Evolutionary conservation across 2,797 vertebrate species (phyloP), one percentile per base, ranked within the genome.

Genomic region (Leucoraja ocellata): DNA sequence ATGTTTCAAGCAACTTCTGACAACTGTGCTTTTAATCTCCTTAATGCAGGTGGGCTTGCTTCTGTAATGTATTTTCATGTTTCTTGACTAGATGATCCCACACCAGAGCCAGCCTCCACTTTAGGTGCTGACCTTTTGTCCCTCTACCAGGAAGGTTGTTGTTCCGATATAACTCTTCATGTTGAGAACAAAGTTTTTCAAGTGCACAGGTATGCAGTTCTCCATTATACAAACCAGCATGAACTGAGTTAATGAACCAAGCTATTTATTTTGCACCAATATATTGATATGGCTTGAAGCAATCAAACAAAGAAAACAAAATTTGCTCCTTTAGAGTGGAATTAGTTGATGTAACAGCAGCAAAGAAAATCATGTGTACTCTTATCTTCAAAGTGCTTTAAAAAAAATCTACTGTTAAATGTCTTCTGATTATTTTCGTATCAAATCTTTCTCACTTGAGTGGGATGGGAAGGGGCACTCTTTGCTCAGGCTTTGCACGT

Each of bases 91-190:
- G 90, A 28, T 28, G 94, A 94, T 92, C 95, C 81, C 94, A 94
- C 94, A 93, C 94, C 96, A 77, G 97, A 98, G 95, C 95, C 97
- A 13, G 97, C 97, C 10, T 98, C 98, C 93, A 95, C 95, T 10
- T 97, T 99, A 25, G 98, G 98, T 93, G 97, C 97, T 94, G 98
- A 98, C 93, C 95, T 99, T 94, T 65, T 99, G 95, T 96, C 96
- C 94, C 96, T 99, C 93, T 98, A 98, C 94, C 94, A 96, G 95
- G 96, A 96, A 14, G 95, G 95, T 77, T 96, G 95, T 95, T 97
- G 96, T 94, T 96, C 98, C 95, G 98, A 99, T 96, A 97, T 97
- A 95, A 97, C 94, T 94, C 97, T 99, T 95, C 97, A 97, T 91
- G 94, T 98, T 94, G 97, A 97, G 93, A 97, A 97, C 94, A 96